These are phyloP conservation scores for Heliothis peltigera DNA, from an alignment of 2,888 invertebrate genomes.

Conservation along the genomic window DNA sequence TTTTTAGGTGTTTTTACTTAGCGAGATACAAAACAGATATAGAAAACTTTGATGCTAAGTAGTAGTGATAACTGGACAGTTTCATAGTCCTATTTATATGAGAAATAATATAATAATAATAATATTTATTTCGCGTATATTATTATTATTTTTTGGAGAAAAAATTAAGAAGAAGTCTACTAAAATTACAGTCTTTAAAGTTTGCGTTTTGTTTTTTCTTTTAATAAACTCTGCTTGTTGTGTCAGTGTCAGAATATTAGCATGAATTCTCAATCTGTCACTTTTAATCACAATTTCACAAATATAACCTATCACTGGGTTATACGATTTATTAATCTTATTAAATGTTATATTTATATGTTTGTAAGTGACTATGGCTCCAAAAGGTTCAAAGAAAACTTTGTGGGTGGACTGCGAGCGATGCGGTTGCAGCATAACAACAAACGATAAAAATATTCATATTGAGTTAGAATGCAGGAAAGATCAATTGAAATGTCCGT, in stretches of 20 bases:
- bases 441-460: constrained; percentile 90
- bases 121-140: too few species aligned
- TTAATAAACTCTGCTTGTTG: neutral
- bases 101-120: too few species aligned
- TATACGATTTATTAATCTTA: constrained; percentile 10
- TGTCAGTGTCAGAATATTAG: constrained; percentile 7
- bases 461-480: constrained; percentile 85
- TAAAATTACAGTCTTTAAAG: too few species aligned
- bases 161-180: too few species aligned
- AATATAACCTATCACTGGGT: constrained; percentile 40
- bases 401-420: constrained; percentile 91
- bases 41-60: too few species aligned
- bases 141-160: too few species aligned
- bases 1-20: too few species aligned
- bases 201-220: too few species aligned
- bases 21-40: too few species aligned
- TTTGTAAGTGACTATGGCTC: constrained; percentile 68
- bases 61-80: too few species aligned
- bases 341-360: neutral
- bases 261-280: neutral
- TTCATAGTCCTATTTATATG: too few species aligned
- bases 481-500: constrained; percentile 85
- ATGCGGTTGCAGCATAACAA: constrained; percentile 89
- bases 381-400: constrained; percentile 88
- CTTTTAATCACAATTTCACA: neutral